A percentile compares a stretch with the other conserved stretches of the same genome.
phyloP scores from a whole-genome alignment of 2,113 vertebrate species.

The Sceloporus tristichus region DNA sequence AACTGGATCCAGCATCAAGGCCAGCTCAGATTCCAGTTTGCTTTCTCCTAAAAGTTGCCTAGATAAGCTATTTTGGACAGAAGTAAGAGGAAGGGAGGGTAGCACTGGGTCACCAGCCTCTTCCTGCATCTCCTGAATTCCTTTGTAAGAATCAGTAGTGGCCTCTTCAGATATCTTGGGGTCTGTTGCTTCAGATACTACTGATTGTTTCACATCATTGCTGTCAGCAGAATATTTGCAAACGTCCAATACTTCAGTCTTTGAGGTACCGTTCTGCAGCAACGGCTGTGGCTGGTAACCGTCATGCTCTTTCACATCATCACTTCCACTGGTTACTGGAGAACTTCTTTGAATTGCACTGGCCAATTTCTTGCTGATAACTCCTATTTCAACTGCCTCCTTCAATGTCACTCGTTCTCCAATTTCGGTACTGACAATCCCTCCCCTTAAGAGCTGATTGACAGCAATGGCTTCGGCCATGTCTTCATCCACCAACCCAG shows the following conservation, averaged over 20 bases:
- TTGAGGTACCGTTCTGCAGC: slow-evolving; percentile 14
- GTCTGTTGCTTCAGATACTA: fast-evolving
- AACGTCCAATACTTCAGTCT: slow-evolving; percentile 19
- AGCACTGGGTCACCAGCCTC: not conserved
- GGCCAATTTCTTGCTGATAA: slow-evolving; percentile 80
- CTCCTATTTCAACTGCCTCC: slow-evolving; percentile 78
- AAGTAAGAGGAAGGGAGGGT: not conserved
- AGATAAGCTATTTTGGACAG: fast-evolving
- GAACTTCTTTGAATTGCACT: slow-evolving; percentile 64
- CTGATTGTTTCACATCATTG: slow-evolving; percentile 36
- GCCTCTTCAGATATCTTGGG: fast-evolving
- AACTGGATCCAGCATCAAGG: not conserved
- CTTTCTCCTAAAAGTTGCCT: not conserved
- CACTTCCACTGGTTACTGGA: not conserved
- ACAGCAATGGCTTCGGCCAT: slow-evolving; percentile 82
- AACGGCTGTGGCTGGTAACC: not conserved
- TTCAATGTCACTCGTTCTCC: slow-evolving; percentile 76
- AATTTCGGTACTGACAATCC: slow-evolving; percentile 78
- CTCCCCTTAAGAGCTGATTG: slow-evolving; percentile 83
- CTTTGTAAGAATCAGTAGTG: not conserved
- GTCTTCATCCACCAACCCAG: slow-evolving; percentile 79
- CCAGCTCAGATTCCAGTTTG: not conserved
- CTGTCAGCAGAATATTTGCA: not conserved
- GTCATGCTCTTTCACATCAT: slow-evolving; percentile 42
- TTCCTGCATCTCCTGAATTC: fast-evolving